A percentile compares a stretch with the other conserved stretches of the same genome.
These are phyloP conservation scores for Plagodis dolabraria DNA, from an alignment of 2,888 invertebrate species.

Conservation along the genomic window DNA sequence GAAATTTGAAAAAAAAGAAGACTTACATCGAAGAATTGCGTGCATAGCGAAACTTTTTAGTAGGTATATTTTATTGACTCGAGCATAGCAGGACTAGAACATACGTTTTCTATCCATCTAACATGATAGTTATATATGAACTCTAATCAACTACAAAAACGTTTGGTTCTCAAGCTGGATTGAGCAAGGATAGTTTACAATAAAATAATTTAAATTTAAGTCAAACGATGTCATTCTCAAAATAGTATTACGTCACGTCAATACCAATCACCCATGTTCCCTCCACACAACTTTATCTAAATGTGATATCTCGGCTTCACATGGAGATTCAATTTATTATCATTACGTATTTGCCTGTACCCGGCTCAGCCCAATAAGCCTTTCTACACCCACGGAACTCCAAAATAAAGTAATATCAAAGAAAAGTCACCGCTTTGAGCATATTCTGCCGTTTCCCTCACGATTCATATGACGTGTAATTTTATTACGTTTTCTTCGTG, in stretches of 20 bases:
- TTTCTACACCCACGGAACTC: constrained; percentile 53
- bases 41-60: no score
- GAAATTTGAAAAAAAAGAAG: no score
- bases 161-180: no score
- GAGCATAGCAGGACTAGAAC: no score
- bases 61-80: no score
- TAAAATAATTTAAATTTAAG: neutral
- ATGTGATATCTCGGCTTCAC: constrained; percentile 25
- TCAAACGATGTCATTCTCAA: neutral
- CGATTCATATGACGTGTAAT: constrained; percentile 56
- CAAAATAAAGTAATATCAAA: constrained; percentile 70
- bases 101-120: no score
- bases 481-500: constrained; percentile 58
- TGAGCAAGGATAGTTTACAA: no score
- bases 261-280: constrained; percentile 13
- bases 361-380: constrained; percentile 55
- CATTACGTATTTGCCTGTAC: constrained; percentile 27
- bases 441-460: constrained; percentile 48
- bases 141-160: no score
- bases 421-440: constrained; percentile 56
- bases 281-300: constrained; percentile 21
- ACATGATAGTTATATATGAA: no score
- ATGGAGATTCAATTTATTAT: constrained; percentile 32
- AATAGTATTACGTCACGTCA: constrained; percentile 4
- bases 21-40: no score